Evolutionary conservation across 2,888 invertebrate species (phyloP).

Genomic region (Ganaspis brasiliensis): DNA sequence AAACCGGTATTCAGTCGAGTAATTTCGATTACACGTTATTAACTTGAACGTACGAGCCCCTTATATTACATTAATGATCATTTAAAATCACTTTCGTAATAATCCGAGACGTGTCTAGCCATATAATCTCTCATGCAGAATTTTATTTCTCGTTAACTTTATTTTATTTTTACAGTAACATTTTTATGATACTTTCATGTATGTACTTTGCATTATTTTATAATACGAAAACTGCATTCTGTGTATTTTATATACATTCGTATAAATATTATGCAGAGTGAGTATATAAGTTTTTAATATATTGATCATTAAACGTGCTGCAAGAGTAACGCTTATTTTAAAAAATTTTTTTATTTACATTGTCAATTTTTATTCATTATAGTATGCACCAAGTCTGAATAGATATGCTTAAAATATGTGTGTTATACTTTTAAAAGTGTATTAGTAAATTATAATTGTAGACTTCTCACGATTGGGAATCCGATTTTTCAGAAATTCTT

Average conservation of each 20-base stretch:
- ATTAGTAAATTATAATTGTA: no score
- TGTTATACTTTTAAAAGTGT: no score
- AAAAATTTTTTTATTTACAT: no score
- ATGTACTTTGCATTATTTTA: neutral
- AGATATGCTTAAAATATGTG: no score
- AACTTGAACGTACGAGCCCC: slow-evolving; percentile 47
- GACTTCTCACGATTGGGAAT: neutral
- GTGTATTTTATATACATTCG: neutral
- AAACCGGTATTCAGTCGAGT: slow-evolving; percentile 56
- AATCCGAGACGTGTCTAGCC: slow-evolving; percentile 45
- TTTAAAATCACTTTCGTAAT: slow-evolving; percentile 57
- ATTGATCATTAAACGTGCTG: neutral
- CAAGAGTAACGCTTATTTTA: no score
- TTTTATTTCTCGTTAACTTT: slow-evolving; percentile 41
- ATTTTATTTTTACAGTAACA: slow-evolving; percentile 12
- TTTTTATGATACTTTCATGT: slow-evolving; percentile 28
- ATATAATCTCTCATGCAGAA: slow-evolving; percentile 56
- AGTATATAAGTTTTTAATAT: no score
- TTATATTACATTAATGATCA: slow-evolving; percentile 54
- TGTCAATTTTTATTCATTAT: no score
- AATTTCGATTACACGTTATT: slow-evolving; percentile 53
- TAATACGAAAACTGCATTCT: neutral
- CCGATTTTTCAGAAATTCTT: neutral
- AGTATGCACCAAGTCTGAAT: no score
- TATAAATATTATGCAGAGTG: neutral